phyloP scores from a whole-genome alignment of 2,797 vertebrate species.

The Merluccius polli region DNA sequence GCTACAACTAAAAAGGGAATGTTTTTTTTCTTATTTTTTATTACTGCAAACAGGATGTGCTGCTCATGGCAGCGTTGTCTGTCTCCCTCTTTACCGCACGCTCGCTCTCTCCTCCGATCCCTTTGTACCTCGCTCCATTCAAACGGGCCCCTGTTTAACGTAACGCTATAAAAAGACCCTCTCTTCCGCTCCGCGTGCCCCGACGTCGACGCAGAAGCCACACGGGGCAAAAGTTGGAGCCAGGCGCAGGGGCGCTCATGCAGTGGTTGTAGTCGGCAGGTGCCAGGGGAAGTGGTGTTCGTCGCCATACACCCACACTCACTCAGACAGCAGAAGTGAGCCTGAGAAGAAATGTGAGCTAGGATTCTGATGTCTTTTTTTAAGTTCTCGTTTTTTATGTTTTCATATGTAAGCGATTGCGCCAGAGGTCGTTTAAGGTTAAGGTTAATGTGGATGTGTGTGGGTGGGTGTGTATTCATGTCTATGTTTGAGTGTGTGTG shows the following conservation, averaged over 20 bases:
- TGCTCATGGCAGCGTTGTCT: background rate
- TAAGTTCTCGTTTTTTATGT: background rate
- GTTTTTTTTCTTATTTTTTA: too few species aligned
- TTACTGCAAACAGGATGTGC: background rate
- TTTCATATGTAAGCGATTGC: background rate
- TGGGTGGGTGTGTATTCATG: too few species aligned
- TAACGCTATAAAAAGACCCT: background rate
- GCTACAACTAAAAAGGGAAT: background rate
- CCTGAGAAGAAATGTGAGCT: background rate
- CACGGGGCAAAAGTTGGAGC: too few species aligned
- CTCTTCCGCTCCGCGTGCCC: background rate
- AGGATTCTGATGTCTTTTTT: background rate
- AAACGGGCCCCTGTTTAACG: background rate
- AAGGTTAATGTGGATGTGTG: too few species aligned
- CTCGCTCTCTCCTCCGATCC: background rate
- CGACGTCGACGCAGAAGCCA: background rate
- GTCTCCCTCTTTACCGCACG: background rate
- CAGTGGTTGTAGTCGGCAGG: background rate
- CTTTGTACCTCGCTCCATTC: background rate
- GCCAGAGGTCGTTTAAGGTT: background rate
- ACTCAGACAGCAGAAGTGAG: background rate
- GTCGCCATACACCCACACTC: background rate
- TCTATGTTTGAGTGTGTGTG: too few species aligned
- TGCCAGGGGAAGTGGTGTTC: background rate
- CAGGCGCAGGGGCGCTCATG: too few species aligned